These are phyloP conservation scores for Dromococcyx pavoninus DNA, from an alignment of 2,797 vertebrate species.

Conservation along the genomic window DNA sequence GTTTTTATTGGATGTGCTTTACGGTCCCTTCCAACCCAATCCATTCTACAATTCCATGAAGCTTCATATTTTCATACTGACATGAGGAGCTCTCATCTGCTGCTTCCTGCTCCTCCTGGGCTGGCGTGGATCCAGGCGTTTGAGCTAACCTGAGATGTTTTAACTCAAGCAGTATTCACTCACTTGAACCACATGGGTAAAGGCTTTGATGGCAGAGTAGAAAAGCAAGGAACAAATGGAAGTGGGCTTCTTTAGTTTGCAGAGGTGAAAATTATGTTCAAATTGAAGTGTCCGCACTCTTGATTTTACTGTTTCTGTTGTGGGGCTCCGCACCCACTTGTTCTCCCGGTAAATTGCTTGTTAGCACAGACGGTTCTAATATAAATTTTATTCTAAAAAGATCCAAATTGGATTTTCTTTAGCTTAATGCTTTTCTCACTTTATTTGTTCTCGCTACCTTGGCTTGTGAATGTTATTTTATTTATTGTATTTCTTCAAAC, in stretches of 20 bases:
- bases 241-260: neutral
- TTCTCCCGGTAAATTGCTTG: neutral
- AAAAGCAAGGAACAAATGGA: neutral
- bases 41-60: too few species aligned
- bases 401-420: neutral
- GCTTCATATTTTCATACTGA: too few species aligned
- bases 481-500: slow-evolving; percentile 41
- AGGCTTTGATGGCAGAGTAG: neutral
- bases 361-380: neutral
- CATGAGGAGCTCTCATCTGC: neutral
- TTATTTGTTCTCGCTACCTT: neutral
- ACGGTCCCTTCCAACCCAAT: too few species aligned
- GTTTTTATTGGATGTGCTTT: neutral
- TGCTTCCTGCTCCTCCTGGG: neutral
- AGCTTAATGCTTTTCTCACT: neutral
- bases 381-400: neutral
- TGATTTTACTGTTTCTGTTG: neutral
- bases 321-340: neutral
- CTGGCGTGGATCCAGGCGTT: neutral
- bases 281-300: neutral
- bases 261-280: neutral
- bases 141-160: neutral
- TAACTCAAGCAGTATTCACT: neutral
- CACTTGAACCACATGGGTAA: neutral
- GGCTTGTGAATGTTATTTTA: slow-evolving; percentile 10